Evolutionary conservation across 2,888 invertebrate genomes (phyloP).

Genomic region (Empis livida): DNA sequence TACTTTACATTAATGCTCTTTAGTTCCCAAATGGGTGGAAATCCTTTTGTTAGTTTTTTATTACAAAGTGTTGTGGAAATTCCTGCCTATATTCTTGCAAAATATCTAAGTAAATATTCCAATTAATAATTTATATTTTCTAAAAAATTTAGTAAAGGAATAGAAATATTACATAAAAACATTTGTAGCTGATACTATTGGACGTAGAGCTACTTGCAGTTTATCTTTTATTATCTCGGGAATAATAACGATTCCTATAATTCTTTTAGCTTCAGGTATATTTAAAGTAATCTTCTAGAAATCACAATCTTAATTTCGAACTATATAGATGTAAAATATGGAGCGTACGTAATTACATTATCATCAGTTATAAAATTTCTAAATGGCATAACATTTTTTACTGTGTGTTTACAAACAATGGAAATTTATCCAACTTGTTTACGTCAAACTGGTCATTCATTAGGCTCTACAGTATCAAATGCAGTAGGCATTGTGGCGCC

Average conservation of each 20-base stretch:
- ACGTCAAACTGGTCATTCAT: constrained; percentile 48
- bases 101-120: constrained; percentile 34
- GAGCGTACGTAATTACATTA: constrained; percentile 27
- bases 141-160: too few species aligned
- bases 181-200: constrained; percentile 37
- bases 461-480: constrained; percentile 44
- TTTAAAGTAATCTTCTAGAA: neutral
- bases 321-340: neutral
- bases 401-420: constrained; percentile 46
- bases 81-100: constrained; percentile 46
- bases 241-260: constrained; percentile 33
- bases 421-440: constrained; percentile 55
- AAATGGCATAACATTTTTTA: constrained; percentile 43
- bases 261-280: constrained; percentile 31
- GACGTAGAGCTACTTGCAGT: constrained; percentile 40
- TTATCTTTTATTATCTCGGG: constrained; percentile 34
- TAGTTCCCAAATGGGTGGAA: constrained; percentile 43
- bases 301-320: too few species aligned
- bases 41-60: constrained; percentile 52
- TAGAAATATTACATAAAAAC: neutral
- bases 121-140: too few species aligned
- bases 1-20: constrained; percentile 42
- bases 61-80: constrained; percentile 49
- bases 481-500: constrained; percentile 44
- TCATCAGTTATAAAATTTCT: constrained; percentile 39